These are phyloP conservation scores for Pao palembangensis DNA, from an alignment of 2,113 vertebrate species.

Conservation along the genomic window DNA sequence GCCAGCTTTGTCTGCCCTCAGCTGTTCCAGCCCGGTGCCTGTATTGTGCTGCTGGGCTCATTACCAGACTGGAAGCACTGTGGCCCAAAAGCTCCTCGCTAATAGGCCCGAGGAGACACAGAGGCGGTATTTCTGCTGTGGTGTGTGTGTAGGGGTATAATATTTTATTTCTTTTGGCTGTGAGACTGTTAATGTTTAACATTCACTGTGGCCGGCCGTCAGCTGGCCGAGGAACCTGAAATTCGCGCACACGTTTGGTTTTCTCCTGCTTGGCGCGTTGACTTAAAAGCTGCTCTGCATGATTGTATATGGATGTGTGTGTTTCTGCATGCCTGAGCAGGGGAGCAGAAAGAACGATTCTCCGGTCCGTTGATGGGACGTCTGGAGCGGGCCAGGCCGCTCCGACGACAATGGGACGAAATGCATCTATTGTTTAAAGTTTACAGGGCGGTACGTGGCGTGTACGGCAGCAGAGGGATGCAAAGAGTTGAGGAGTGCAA, in stretches of 20 bases:
- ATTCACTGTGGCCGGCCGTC: conserved; percentile 29
- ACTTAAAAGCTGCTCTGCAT: conserved; percentile 35
- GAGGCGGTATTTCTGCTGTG: conserved; percentile 56
- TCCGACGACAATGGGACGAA: conserved; percentile 49
- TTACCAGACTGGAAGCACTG: conserved; percentile 73
- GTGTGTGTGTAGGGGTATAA: conserved; percentile 48
- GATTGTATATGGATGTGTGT: conserved; percentile 41
- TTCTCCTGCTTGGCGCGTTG: conserved; percentile 36
- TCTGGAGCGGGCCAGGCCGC: conserved; percentile 48
- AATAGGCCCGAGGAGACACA: conserved; percentile 70
- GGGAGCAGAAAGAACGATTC: conserved; percentile 43
- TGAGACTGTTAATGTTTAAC: conserved; percentile 62
- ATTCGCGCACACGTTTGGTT: neutral
- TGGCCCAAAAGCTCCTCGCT: conserved; percentile 69
- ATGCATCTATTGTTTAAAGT: conserved; percentile 59
- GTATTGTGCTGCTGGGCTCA: conserved; percentile 80
- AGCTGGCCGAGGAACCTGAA: too few species aligned
- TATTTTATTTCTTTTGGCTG: conserved; percentile 56
- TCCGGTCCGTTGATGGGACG: conserved; percentile 44
- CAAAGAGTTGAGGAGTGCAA: conserved; percentile 34
- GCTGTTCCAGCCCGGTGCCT: conserved; percentile 78
- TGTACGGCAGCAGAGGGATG: conserved; percentile 28
- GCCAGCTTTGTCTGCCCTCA: conserved; percentile 76
- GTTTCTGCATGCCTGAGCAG: conserved; percentile 62
- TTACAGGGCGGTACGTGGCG: conserved; percentile 34